phyloP scores from a whole-genome alignment of 2,888 invertebrate genomes.

The Agrotis ipsilon region DNA sequence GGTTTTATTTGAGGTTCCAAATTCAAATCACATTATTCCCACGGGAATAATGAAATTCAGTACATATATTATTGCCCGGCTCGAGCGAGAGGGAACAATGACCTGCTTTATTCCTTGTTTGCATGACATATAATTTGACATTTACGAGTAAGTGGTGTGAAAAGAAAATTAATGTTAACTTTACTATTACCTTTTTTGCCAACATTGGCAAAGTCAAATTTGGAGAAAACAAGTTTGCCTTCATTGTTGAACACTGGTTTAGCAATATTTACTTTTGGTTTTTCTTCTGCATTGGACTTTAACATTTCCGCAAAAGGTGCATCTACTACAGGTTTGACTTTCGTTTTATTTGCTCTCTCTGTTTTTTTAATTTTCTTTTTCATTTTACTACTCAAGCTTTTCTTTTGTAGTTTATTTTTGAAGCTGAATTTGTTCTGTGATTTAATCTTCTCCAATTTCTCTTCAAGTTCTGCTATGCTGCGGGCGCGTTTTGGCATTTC shows the following conservation, averaged over 20 bases:
- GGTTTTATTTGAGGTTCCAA: too few relatives aligned
- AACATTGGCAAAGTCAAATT: constrained; percentile 96
- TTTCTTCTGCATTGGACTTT: constrained; percentile 73
- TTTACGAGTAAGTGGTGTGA: too few relatives aligned
- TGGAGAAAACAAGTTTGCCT: constrained; percentile 97
- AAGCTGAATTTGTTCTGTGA: constrained; percentile 92
- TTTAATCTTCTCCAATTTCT: constrained; percentile 92
- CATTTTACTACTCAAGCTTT: constrained; percentile 92
- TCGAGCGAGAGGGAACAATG: too few relatives aligned
- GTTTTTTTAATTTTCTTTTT: constrained; percentile 93
- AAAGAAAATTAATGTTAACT: too few relatives aligned
- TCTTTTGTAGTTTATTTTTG: constrained; percentile 93
- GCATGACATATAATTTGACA: too few relatives aligned
- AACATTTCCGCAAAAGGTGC: constrained; percentile 63
- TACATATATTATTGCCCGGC: too few relatives aligned
- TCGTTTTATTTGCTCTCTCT: constrained; percentile 85
- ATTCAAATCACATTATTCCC: too few relatives aligned
- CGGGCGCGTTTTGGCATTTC: constrained; percentile 88
- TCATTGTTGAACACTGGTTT: constrained; percentile 96
- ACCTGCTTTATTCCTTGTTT: too few relatives aligned
- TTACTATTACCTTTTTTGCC: constrained; percentile 91
- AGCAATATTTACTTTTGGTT: constrained; percentile 82
- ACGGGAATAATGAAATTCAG: too few relatives aligned
- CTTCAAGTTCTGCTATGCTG: constrained; percentile 92
- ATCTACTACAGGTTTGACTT: constrained; percentile 73